Conservation (phyloP, 2,888 invertebrate genomes). For the Athripsodes cinereus region DNA sequence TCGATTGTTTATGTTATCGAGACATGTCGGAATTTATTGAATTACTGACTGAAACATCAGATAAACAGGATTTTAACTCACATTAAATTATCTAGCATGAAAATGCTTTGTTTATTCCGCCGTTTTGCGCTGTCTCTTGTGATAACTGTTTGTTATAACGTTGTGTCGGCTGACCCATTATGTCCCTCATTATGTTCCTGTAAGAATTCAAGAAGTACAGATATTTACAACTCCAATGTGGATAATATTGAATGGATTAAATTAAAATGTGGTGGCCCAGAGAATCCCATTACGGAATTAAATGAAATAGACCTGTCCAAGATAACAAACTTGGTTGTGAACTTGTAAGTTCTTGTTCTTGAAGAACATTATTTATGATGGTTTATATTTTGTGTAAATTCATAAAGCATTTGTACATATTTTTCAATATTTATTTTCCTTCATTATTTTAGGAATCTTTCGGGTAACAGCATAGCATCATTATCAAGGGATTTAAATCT, state of each 20-base stretch:
- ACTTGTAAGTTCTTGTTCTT: conserved; percentile 52
- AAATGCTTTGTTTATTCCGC: conserved; percentile 8
- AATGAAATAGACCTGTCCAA: conserved; percentile 58
- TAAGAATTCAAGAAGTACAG: conserved; percentile 51
- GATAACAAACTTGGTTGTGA: conserved; percentile 55
- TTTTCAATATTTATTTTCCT: neutral
- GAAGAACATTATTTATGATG: neutral
- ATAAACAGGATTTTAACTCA: neutral
- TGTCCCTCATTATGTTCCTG: conserved; percentile 51
- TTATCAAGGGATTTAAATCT: conserved; percentile 57
- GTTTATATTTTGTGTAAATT: neutral
- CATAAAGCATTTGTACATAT: neutral
- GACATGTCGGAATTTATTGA: neutral
- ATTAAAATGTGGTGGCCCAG: conserved; percentile 57
- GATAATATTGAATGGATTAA: conserved; percentile 52
- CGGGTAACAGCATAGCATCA: conserved; percentile 56
- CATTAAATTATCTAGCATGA: neutral
- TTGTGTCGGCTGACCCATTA: conserved; percentile 14
- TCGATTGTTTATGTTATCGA: neutral
- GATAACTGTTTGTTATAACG: neutral
- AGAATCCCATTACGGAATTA: conserved; percentile 53
- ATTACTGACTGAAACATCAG: neutral
- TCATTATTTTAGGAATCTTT: conserved; percentile 54
- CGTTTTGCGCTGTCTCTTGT: neutral
- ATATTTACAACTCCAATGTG: conserved; percentile 35